phyloP scores from a whole-genome alignment of 2,888 invertebrate genomes.

The Anoplius nigerrimus region DNA sequence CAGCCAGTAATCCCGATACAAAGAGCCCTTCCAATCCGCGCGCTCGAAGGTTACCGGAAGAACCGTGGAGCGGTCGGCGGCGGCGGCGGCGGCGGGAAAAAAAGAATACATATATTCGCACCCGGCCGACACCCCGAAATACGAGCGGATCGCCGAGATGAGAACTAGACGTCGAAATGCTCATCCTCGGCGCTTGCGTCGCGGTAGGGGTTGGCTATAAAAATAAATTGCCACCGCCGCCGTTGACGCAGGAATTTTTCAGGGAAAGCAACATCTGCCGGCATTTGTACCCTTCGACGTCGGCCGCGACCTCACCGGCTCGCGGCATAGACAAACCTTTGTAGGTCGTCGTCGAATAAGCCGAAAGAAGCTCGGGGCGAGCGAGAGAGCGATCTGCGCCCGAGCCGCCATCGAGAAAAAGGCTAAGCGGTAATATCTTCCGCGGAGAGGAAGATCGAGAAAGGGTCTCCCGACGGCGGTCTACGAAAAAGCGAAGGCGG shows the following conservation, averaged over 20 bases:
- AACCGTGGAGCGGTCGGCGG: too few species aligned
- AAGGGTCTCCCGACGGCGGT: too few species aligned
- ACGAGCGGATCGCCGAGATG: slow-evolving; percentile 14
- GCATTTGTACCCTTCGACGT: slow-evolving; percentile 43
- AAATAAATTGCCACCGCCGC: slow-evolving; percentile 39
- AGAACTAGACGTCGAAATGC: slow-evolving; percentile 35
- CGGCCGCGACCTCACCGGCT: slow-evolving; percentile 21
- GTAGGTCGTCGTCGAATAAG: slow-evolving; percentile 47
- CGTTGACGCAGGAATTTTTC: slow-evolving; percentile 44
- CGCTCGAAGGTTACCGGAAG: too few species aligned
- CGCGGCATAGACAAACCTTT: slow-evolving; percentile 43
- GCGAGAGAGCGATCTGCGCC: slow-evolving; percentile 9
- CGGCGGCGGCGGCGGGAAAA: too few species aligned
- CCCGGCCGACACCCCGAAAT: too few species aligned
- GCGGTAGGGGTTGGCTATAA: slow-evolving; percentile 35
- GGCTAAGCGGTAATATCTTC: slow-evolving; percentile 47
- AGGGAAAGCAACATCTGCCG: slow-evolving; percentile 42
- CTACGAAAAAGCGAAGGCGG: too few species aligned
- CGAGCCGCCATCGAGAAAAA: slow-evolving; percentile 37
- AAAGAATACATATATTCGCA: too few species aligned
- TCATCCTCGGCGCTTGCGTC: slow-evolving; percentile 20
- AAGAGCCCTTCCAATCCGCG: too few species aligned
- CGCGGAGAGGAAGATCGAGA: slow-evolving; percentile 37
- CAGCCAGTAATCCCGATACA: too few species aligned
- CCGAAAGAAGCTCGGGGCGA: slow-evolving; percentile 14